Conservation (phyloP, 2,113 vertebrate genomes). For the Cyanoliseus patagonus region DNA sequence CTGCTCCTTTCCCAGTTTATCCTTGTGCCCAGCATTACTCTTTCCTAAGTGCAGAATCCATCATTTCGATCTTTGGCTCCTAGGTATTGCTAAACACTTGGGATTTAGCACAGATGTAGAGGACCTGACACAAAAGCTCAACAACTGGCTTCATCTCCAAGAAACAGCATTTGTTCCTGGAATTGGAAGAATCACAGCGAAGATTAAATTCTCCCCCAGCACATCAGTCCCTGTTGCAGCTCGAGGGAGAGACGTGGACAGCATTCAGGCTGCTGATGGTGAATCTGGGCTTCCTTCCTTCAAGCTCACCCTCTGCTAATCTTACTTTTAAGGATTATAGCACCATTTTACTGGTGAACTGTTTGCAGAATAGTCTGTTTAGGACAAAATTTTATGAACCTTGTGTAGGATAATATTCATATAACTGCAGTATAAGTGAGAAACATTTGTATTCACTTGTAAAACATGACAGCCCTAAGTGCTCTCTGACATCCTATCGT, state of each 20-base stretch:
- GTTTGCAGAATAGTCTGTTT: not conserved
- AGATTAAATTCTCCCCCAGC: not conserved
- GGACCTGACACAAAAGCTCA: not conserved
- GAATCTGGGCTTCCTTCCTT: not conserved
- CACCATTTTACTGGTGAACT: not conserved
- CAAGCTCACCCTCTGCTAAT: not conserved
- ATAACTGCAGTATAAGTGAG: rapidly evolving
- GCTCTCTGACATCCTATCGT: not conserved
- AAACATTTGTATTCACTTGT: not conserved
- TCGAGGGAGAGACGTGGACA: not conserved
- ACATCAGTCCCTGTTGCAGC: rapidly evolving
- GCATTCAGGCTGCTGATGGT: not conserved
- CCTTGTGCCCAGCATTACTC: not conserved
- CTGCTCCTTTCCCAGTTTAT: not conserved
- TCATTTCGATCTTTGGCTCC: not conserved
- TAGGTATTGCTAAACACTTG: not conserved
- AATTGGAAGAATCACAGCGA: not conserved
- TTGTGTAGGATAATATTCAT: not conserved
- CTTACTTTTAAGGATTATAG: not conserved
- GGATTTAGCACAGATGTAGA: not conserved
- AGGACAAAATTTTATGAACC: not conserved
- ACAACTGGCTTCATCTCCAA: not conserved
- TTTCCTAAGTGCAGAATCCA: not conserved
- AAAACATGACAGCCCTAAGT: not conserved
- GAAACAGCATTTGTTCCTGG: not conserved